Base-by-base conservation (phyloP, 2,888 invertebrate genomes). In the Tanypteryx hageni region DNA sequence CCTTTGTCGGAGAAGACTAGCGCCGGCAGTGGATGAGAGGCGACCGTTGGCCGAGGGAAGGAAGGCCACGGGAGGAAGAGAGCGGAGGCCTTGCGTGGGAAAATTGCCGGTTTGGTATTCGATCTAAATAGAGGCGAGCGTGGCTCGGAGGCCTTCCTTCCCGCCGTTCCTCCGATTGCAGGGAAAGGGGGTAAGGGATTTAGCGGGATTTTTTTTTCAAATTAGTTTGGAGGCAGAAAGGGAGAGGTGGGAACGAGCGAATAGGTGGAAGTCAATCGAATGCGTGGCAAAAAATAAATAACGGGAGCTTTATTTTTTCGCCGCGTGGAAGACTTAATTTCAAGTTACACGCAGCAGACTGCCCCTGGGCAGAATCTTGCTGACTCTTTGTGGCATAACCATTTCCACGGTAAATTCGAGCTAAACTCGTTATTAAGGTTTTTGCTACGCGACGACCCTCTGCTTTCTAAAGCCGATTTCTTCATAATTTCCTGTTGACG, bases 71-170 rank as follows among this genome's bases (percentile, higher is more conserved):
- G 27, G 31, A 11, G 0, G 44, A 31, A 31, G 31, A 44, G 44
- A 82, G 5, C 44, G 13, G 82, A 82, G 82, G 5, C 44, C n/a
- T 44, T 13, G 18, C 83, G 57, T 18, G 31, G 86, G 86, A 86
- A 86, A 86, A 86, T 86, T 61, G 61, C 59, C 59, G 86, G 86
- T 86, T 86, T 27, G 86, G 61, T 27, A 86, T 59, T 64, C 31
- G 86, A 86, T 86, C 86, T 31, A 64, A 86, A 86, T 31, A 86
- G 86, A 31, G 27, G 61, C 27, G 86, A 59, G 18, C 16, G 58
- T 58, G 61, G 59, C 85, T 58, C 9, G 16, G 9, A 27, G 86
- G 13, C 31, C 86, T 59, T 64, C 18, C 31, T 16, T 27, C 31
- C 27, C 27, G n/a, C 86, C 58, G 22, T 86, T 27, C 31, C 61